Percentiles rank a stretch among this genome's conserved stretches.
These are phyloP conservation scores for Salarias fasciatus DNA, from an alignment of 2,797 vertebrate genomes.

Conservation along the genomic window DNA sequence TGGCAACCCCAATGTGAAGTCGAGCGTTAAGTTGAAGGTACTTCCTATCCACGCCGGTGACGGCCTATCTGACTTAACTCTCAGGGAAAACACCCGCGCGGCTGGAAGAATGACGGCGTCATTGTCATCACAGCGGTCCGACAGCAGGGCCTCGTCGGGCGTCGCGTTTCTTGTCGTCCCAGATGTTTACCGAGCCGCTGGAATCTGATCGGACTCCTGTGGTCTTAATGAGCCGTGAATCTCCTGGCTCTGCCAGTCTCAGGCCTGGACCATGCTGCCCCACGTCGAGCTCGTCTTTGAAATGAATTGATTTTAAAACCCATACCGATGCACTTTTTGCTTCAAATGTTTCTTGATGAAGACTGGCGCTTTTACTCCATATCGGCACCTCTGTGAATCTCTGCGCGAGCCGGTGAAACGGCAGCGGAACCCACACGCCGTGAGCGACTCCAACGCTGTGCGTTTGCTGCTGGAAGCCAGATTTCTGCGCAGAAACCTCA, in stretches of 20 bases:
- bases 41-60: constrained; percentile 46
- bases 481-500: no score
- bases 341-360: no score
- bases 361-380: no score
- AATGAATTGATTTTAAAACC: no score
- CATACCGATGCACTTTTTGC: no score
- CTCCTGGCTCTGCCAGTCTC: constrained; percentile 20
- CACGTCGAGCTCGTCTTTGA: constrained; percentile 8
- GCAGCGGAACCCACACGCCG: no score
- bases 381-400: no score
- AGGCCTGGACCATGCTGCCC: constrained; percentile 51
- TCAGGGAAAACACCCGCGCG: constrained; percentile 71
- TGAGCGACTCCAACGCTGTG: no score
- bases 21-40: constrained; percentile 71
- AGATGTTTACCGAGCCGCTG: no score
- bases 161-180: no score
- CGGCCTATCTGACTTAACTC: constrained; percentile 70
- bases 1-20: constrained; percentile 32
- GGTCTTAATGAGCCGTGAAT: constrained; percentile 8
- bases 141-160: not conserved
- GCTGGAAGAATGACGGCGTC: constrained; percentile 6
- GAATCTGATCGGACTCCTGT: constrained; percentile 15
- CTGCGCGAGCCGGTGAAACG: no score
- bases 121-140: constrained; percentile 20
- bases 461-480: no score